Evolutionary conservation across 2,797 vertebrate genomes (phyloP).

Genomic region (Pipistrellus pipistrellus): DNA sequence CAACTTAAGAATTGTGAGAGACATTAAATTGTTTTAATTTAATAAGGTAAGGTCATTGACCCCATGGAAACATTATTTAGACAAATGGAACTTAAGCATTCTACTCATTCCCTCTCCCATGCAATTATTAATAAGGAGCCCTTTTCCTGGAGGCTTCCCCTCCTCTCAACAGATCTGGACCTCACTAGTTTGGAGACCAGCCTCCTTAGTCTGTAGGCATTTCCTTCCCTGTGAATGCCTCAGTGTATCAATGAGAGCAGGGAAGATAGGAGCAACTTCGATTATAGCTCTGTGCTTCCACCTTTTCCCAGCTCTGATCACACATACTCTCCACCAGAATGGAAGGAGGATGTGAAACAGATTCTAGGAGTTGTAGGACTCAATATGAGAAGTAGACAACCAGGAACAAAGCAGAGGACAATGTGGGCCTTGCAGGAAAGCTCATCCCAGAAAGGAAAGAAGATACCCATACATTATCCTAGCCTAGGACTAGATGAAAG

Average conservation of each 20-base stretch:
- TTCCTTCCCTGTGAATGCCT: not conserved
- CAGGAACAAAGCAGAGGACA: not conserved
- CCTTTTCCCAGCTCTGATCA: not conserved
- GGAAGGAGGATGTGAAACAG: not conserved
- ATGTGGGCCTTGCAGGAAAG: not conserved
- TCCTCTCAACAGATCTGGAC: not conserved
- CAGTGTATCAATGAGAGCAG: not conserved
- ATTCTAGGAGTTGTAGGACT: not conserved
- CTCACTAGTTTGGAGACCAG: not conserved
- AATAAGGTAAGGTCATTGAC: not conserved
- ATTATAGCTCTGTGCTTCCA: not conserved
- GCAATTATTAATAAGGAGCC: not conserved
- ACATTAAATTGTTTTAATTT: not conserved
- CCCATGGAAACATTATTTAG: not conserved
- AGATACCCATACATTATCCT: not conserved
- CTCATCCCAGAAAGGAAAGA: not conserved
- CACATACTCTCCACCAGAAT: not conserved
- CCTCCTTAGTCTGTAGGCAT: not conserved
- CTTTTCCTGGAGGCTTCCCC: not conserved
- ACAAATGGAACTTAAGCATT: not conserved
- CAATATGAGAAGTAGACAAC: not conserved
- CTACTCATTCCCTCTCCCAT: not conserved
- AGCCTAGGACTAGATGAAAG: not conserved
- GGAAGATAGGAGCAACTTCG: not conserved
- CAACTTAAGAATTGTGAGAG: not conserved